A percentile compares a stretch with the other conserved stretches of the same genome.
Conservation (phyloP, 2,797 vertebrate genomes). For the Sebastes miniatus region DNA sequence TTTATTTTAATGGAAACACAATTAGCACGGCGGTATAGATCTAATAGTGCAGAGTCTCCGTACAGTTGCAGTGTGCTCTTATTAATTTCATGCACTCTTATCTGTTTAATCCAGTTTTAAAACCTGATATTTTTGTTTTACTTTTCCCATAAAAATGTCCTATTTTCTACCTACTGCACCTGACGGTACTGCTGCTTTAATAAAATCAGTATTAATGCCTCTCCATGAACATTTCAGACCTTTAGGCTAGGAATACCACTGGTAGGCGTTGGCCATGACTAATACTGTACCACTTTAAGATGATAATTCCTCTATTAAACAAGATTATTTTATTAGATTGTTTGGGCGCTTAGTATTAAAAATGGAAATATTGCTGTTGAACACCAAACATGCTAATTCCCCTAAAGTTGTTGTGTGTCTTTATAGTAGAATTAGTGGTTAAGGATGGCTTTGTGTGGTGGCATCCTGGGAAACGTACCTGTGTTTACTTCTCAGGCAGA, state of each 20-base stretch:
- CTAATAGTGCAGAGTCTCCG: background rate
- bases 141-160: background rate
- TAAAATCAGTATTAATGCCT: background rate
- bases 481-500: conserved; percentile 46
- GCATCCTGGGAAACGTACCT: conserved; percentile 45
- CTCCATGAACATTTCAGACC: conserved; percentile 17
- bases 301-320: conserved; percentile 24
- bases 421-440: conserved; percentile 21
- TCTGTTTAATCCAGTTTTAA: background rate
- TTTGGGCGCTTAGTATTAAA: conserved; percentile 8
- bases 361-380: conserved; percentile 17
- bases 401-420: conserved; percentile 13
- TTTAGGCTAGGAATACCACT: conserved; percentile 33
- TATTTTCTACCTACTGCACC: background rate
- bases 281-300: background rate
- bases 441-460: conserved; percentile 14
- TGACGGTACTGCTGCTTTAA: background rate
- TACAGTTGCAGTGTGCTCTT: background rate
- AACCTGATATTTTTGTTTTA: background rate
- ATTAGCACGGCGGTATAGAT: background rate
- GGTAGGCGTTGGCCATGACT: conserved; percentile 21
- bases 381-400: conserved; percentile 12
- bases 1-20: background rate
- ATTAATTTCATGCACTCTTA: background rate
- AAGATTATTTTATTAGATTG: conserved; percentile 21